phyloP scores from a whole-genome alignment of 1,140 invertebrate genomes.

The Hylaeus volcanicus region DNA sequence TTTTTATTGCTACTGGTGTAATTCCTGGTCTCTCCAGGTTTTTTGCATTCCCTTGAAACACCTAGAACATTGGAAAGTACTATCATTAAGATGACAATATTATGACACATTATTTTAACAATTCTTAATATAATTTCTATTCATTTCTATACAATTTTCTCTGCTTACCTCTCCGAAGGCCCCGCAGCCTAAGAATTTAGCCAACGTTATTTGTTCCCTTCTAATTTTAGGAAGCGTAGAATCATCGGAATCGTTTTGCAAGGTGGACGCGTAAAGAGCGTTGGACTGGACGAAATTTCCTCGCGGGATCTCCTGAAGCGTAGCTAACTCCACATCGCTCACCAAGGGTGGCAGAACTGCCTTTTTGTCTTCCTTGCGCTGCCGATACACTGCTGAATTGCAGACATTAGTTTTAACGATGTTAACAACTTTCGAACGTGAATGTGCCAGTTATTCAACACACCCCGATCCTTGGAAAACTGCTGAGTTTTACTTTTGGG shows the following conservation, averaged over 20 bases:
- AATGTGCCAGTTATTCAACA: background rate
- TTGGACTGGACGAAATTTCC: constrained; percentile 90
- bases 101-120: background rate
- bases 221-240: constrained; percentile 90
- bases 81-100: background rate
- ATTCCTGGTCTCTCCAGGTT: constrained; percentile 82
- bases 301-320: constrained; percentile 90
- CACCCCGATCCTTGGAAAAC: too few relatives aligned
- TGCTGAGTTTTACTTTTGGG: too few relatives aligned
- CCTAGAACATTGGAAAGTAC: constrained; percentile 55
- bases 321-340: constrained; percentile 92
- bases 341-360: constrained; percentile 80
- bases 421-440: background rate
- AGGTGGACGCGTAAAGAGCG: constrained; percentile 87
- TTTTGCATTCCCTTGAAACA: constrained; percentile 93
- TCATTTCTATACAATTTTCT: background rate
- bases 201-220: constrained; percentile 89
- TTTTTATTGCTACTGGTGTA: constrained; percentile 83
- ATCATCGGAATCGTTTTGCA: constrained; percentile 84
- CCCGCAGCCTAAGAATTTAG: constrained; percentile 95
- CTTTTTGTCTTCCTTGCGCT: constrained; percentile 83
- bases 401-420: constrained; percentile 18
- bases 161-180: constrained; percentile 93
- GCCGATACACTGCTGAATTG: constrained; percentile 77
- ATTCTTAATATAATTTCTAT: background rate